Conservation (phyloP, 2,888 invertebrate species). For the Lasioglossum figueresi region DNA sequence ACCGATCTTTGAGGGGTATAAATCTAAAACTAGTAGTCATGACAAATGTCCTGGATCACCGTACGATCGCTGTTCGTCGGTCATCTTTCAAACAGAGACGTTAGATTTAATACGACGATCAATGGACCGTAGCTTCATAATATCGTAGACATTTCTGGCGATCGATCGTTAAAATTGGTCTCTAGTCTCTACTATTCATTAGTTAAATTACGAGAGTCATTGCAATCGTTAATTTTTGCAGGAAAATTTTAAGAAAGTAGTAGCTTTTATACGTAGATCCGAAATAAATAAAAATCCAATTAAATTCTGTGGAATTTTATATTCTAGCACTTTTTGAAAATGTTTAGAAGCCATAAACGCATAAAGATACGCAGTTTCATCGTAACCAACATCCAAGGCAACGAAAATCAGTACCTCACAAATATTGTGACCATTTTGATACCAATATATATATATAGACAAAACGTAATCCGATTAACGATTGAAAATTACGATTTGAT, state of each 20-base stretch:
- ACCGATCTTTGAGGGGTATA: conserved; percentile 61
- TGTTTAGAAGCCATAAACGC: too few species aligned
- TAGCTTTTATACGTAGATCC: too few species aligned
- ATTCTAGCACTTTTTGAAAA: too few species aligned
- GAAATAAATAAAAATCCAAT: too few species aligned
- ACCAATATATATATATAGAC: too few species aligned
- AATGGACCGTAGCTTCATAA: conserved; percentile 37
- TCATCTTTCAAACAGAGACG: conserved; percentile 57
- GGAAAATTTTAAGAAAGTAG: too few species aligned
- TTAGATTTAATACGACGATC: conserved; percentile 53
- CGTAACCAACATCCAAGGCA: background rate
- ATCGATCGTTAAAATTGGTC: conserved; percentile 20
- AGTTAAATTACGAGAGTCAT: conserved; percentile 16
- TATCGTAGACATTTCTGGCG: conserved; percentile 22
- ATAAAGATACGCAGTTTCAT: too few species aligned
- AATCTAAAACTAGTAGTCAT: conserved; percentile 60
- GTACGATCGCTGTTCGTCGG: conserved; percentile 17
- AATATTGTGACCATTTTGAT: background rate
- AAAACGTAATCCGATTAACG: too few species aligned
- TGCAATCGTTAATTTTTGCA: too few species aligned
- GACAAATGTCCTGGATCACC: conserved; percentile 61
- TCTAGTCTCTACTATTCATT: background rate
- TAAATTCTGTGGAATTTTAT: too few species aligned
- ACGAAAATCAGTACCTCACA: background rate
- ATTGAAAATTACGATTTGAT: too few species aligned